Evolutionary conservation across 2,888 invertebrate species (phyloP).

Genomic region (Chelonus formosanus): DNA sequence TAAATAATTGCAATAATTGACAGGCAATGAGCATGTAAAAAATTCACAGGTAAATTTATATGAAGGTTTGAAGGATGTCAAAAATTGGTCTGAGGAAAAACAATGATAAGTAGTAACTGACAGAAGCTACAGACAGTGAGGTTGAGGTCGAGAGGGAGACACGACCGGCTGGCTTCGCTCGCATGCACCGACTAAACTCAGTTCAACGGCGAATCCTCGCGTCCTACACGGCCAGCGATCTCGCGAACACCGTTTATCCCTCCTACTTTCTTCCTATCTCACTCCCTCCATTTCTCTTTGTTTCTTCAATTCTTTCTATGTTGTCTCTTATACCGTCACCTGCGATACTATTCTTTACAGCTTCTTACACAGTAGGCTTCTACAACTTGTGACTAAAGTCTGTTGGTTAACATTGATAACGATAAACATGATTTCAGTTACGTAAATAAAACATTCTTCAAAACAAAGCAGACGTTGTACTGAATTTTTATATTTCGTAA

Average conservation of each 20-base stretch:
- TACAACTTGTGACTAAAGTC: background rate
- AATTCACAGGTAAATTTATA: too few species aligned
- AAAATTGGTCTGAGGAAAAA: background rate
- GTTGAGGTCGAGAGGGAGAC: slow-evolving; percentile 32
- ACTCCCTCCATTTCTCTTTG: slow-evolving; percentile 12
- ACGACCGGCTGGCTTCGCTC: slow-evolving; percentile 32
- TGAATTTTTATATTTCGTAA: background rate
- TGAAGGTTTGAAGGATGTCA: too few species aligned
- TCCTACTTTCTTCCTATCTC: slow-evolving; percentile 15
- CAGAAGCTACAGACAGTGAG: slow-evolving; percentile 11
- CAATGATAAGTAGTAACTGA: slow-evolving; percentile 15
- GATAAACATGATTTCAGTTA: background rate
- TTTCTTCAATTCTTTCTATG: background rate
- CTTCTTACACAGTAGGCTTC: background rate
- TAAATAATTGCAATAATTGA: background rate
- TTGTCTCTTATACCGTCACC: slow-evolving; percentile 1
- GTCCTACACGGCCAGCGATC: slow-evolving; percentile 26
- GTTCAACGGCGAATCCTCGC: slow-evolving; percentile 33
- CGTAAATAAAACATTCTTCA: background rate
- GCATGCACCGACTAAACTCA: slow-evolving; percentile 37
- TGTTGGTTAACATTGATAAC: slow-evolving; percentile 4
- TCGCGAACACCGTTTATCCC: slow-evolving; percentile 32
- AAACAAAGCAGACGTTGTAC: background rate
- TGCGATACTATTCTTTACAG: background rate
- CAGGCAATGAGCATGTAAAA: too few species aligned